These are phyloP conservation scores for Pherbina coryleti DNA, from an alignment of 2,888 invertebrate species.

Conservation along the genomic window DNA sequence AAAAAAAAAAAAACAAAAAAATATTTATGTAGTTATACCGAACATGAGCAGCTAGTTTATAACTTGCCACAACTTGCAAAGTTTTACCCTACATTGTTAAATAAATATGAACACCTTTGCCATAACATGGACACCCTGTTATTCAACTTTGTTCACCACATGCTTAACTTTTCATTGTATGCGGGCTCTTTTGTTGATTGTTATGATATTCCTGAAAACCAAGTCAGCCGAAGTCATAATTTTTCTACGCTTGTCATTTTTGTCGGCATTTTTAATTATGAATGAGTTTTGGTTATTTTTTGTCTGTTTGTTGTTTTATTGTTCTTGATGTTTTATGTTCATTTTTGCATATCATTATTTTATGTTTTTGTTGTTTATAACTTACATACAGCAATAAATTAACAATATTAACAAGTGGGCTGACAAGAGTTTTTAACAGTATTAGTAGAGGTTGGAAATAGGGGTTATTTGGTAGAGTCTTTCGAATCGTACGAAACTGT, in stretches of 20 bases:
- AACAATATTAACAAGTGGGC: too few relatives aligned
- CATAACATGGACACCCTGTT: conserved; percentile 30
- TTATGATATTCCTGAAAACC: conserved; percentile 24
- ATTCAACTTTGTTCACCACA: conserved; percentile 22
- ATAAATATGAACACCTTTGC: background rate
- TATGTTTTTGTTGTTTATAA: background rate
- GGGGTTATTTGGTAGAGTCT: too few relatives aligned
- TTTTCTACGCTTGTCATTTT: conserved; percentile 43
- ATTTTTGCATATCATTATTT: conserved; percentile 21
- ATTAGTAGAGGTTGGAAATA: too few relatives aligned
- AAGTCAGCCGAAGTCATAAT: conserved; percentile 41
- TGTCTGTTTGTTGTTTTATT: background rate
- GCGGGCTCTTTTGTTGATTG: conserved; percentile 13
- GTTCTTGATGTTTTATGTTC: background rate
- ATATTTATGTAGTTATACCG: too few relatives aligned
- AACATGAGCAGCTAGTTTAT: too few relatives aligned
- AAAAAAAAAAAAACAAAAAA: too few relatives aligned
- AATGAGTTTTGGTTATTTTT: conserved; percentile 9
- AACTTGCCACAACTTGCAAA: too few relatives aligned
- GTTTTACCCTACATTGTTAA: background rate
- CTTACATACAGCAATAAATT: background rate
- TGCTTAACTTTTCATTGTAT: conserved; percentile 26
- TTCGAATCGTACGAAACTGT: too few relatives aligned
- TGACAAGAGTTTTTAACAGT: too few relatives aligned
- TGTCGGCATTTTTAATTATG: conserved; percentile 42